Base-by-base conservation (phyloP, 2,113 vertebrate genomes). In the Cricetomys ansorgei region DNA sequence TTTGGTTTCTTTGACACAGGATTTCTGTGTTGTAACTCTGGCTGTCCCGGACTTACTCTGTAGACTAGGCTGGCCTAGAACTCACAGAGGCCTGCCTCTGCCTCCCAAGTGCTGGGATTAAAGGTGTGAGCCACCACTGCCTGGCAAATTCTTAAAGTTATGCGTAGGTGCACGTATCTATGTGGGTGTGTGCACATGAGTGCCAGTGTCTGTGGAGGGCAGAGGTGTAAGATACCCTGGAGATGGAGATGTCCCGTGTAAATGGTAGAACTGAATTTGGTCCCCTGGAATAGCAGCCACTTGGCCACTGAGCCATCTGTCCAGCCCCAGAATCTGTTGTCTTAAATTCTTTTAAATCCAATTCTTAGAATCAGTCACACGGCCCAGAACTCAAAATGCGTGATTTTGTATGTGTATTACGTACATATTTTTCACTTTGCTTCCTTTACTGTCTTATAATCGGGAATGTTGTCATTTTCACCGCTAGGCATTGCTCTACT, bases 361-460 rank as follows among this genome's bases (percentile, higher is more conserved):
- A 43, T 93, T 90, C 16, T 92, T 96, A 91, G 50, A 81, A 48
- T 88, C 31, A 62, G 65, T 83, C 45, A 84, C 34, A 80, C 62
- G 43, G 25, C 62, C 85, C 48, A 85, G 92, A 93, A 89, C 57
- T 88, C 17, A 69, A 95, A 95, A 53, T 86, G 12, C 64, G 59
- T 65, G 77, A 57, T 72, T 37, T 81, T 45, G 9, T 53, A 70
- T 50, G 76, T 57, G 8, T 13, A 21, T 83, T 31, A 29, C 3
- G 25, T 48, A 12, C 50, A 37, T 7, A n/a, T 37, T 69, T 86
- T 77, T 53, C 34, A 27, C 21, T n/a, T 50, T 23, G 2, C 16
- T 34, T 65, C 37, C 23, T 34, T 13, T 67, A n/a, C 23, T 53
- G n/a, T 27, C 45, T 27, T n/a, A 34, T 50, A 67, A 69, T 11